A percentile compares a stretch with the other conserved stretches of the same genome.
Conservation (phyloP, 1,140 invertebrate species). For the Drosophila bipectinata region DNA sequence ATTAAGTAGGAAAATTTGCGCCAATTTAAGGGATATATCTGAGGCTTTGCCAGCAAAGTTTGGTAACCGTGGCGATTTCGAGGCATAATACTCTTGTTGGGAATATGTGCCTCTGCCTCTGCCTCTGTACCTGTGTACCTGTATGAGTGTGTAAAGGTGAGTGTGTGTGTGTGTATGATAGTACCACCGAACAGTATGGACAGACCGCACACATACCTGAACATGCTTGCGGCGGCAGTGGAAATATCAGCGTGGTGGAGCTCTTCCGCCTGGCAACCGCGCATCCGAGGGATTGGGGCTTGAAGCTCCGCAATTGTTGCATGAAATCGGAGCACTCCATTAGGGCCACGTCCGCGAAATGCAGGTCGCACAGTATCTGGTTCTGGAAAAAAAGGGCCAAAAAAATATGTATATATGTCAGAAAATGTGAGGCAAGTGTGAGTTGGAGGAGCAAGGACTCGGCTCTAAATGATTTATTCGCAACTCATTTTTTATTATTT, state of each 20-base stretch:
- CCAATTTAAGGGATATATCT: no score
- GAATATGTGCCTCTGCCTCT: no score
- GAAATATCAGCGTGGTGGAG: conserved; percentile 97
- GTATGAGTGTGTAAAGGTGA: no score
- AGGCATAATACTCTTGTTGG: background rate
- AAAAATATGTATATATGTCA: background rate
- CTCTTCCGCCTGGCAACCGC: conserved; percentile 95
- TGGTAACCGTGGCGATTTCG: background rate
- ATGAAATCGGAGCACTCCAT: conserved; percentile 98
- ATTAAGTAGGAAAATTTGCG: no score
- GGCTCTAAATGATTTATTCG: conserved; percentile 31
- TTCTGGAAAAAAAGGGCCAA: conserved; percentile 49
- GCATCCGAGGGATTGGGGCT: conserved; percentile 96
- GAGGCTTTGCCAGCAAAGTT: background rate
- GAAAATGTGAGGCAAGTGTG: background rate
- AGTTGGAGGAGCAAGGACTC: background rate
- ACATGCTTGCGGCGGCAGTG: conserved; percentile 95
- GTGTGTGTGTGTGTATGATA: background rate
- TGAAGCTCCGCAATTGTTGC: conserved; percentile 97
- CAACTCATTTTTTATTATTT: conserved; percentile 1
- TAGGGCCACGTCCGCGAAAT: conserved; percentile 92
- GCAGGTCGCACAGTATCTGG: conserved; percentile 84
- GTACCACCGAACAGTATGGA: background rate
- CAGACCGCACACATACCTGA: conserved; percentile 88
- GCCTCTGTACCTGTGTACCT: no score